phyloP scores from a whole-genome alignment of 2,888 invertebrate species.

The Eurytoma adleriae region DNA sequence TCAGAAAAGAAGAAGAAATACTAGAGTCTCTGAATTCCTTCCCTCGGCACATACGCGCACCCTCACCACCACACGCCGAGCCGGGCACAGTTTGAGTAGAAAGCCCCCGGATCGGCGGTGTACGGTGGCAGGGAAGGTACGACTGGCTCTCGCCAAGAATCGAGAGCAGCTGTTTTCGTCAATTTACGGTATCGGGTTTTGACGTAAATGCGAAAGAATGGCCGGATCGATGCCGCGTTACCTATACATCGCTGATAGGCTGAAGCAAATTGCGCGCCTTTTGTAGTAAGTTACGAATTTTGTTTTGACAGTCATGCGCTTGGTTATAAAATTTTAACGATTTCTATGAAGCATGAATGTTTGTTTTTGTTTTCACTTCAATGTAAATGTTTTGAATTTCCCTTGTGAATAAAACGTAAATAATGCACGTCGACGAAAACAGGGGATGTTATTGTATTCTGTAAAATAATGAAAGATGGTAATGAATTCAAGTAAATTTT shows the following conservation, averaged over 20 bases:
- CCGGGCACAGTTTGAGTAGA: slow-evolving; percentile 7
- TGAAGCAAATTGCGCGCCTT: slow-evolving; percentile 20
- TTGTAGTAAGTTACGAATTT: slow-evolving; percentile 12
- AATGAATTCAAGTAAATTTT: no score
- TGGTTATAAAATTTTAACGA: slow-evolving; percentile 10
- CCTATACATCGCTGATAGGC: not conserved
- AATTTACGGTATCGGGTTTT: slow-evolving; percentile 52
- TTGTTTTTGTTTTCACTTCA: not conserved
- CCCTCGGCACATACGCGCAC: not conserved
- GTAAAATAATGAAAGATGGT: no score
- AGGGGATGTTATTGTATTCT: no score
- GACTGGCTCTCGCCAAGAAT: slow-evolving; percentile 9
- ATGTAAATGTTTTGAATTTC: not conserved
- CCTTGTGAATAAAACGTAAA: no score
- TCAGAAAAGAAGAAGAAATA: slow-evolving; percentile 46
- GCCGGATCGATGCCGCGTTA: slow-evolving; percentile 18
- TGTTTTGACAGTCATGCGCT: not conserved
- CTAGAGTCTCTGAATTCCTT: slow-evolving; percentile 33
- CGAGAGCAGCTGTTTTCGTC: slow-evolving; percentile 45
- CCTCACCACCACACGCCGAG: not conserved
- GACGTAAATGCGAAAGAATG: slow-evolving; percentile 48
- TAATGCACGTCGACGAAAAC: no score
- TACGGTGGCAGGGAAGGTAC: not conserved
- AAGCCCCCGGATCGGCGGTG: slow-evolving; percentile 29
- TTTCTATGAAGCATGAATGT: not conserved